phyloP scores from a whole-genome alignment of 2,797 vertebrate genomes.

The Gymnoscopelus braueri region DNA sequence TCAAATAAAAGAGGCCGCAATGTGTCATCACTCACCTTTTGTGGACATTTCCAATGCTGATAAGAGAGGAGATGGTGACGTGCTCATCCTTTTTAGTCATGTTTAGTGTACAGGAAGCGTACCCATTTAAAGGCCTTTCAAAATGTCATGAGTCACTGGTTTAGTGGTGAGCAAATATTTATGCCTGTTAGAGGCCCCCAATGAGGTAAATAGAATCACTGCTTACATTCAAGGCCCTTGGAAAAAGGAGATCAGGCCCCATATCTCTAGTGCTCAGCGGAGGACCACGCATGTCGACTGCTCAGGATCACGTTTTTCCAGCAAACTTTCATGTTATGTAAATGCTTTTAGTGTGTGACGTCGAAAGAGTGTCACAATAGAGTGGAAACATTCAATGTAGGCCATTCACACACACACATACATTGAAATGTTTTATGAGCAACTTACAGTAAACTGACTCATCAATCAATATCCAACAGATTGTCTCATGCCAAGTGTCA shows the following conservation, averaged over 20 bases:
- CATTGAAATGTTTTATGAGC: no score
- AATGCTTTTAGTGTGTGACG: neutral
- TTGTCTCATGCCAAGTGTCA: slow-evolving; percentile 19
- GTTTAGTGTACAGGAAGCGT: slow-evolving; percentile 76
- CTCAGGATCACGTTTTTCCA: slow-evolving; percentile 29
- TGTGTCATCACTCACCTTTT: slow-evolving; percentile 73
- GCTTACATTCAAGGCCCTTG: slow-evolving; percentile 80
- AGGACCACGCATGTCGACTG: slow-evolving; percentile 49
- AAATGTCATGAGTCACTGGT: slow-evolving; percentile 85
- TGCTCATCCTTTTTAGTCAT: slow-evolving; percentile 73
- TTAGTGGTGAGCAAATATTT: slow-evolving; percentile 86
- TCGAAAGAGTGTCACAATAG: neutral
- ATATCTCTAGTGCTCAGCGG: slow-evolving; percentile 52
- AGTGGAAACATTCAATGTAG: no score
- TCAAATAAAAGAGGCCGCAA: slow-evolving; percentile 37
- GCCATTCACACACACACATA: no score
- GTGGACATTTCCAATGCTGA: slow-evolving; percentile 54
- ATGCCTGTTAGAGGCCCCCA: slow-evolving; percentile 80
- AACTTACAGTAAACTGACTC: no score
- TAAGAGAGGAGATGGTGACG: slow-evolving; percentile 65
- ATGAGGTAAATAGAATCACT: slow-evolving; percentile 81
- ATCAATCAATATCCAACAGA: neutral
- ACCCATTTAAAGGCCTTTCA: slow-evolving; percentile 78
- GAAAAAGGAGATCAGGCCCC: slow-evolving; percentile 62
- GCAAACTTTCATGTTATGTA: neutral